Conservation (phyloP, 2,113 vertebrate genomes). For the Pseudopodoces humilis region DNA sequence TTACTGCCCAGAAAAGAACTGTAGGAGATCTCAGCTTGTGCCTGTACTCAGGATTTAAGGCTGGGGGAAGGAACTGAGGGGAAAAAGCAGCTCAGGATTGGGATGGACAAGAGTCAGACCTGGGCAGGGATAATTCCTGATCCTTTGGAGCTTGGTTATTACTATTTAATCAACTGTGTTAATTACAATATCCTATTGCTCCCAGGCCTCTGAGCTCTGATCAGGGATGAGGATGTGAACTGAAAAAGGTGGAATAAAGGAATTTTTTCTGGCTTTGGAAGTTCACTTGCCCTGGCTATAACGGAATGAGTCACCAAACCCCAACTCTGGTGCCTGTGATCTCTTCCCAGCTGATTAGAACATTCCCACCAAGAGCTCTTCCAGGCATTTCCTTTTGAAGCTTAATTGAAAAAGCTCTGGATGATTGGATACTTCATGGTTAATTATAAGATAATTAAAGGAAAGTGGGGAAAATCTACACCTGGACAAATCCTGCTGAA, state of each 20-base stretch:
- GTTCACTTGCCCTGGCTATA: background rate
- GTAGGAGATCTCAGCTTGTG: background rate
- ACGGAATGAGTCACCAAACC: background rate
- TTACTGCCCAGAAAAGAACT: background rate
- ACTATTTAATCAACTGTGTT: background rate
- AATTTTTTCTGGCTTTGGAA: background rate
- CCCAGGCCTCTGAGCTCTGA: background rate
- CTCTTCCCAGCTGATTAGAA: background rate
- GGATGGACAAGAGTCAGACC: background rate
- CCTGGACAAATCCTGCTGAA: background rate
- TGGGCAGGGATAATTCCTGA: background rate
- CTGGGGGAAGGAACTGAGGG: background rate
- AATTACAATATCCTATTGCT: background rate
- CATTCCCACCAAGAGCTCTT: background rate
- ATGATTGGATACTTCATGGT: background rate
- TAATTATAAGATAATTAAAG: constrained; percentile 23
- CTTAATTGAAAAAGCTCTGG: background rate
- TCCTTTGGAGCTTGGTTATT: background rate
- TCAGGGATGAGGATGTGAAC: background rate
- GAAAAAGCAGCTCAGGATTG: background rate
- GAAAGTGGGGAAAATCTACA: background rate
- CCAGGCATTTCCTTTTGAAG: background rate
- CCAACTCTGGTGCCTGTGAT: background rate
- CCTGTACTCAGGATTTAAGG: background rate
- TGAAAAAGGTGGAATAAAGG: background rate